Conservation (phyloP, 1,140 invertebrate genomes). For the Leptinotarsa lineolata region DNA sequence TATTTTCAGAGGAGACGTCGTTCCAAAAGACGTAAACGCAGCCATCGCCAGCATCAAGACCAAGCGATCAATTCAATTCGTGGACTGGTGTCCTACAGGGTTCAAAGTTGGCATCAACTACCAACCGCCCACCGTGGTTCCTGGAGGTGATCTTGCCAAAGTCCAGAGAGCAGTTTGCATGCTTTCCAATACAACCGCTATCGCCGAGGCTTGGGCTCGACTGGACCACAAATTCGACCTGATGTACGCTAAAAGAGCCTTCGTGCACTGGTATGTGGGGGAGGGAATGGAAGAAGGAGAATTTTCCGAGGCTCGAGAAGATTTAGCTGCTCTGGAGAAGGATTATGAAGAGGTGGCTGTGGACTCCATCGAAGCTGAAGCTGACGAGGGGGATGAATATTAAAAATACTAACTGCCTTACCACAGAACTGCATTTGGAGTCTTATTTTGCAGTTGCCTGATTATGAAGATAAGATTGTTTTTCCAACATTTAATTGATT, state of each 20-base stretch:
- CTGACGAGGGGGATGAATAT: slow-evolving; percentile 73
- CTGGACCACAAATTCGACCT: slow-evolving; percentile 83
- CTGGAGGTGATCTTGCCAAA: slow-evolving; percentile 79
- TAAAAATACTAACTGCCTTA: slow-evolving; percentile 52
- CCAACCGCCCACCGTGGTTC: slow-evolving; percentile 82
- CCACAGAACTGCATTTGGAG: not conserved
- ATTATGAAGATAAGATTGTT: too few relatives aligned
- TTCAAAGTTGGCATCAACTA: slow-evolving; percentile 80
- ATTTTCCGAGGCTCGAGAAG: slow-evolving; percentile 85
- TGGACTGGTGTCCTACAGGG: slow-evolving; percentile 82
- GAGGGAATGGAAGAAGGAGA: slow-evolving; percentile 88
- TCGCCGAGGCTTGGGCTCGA: slow-evolving; percentile 83
- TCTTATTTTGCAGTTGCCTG: not conserved
- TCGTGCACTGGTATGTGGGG: slow-evolving; percentile 85
- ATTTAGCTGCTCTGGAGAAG: slow-evolving; percentile 81
- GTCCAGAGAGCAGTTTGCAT: slow-evolving; percentile 85
- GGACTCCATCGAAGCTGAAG: slow-evolving; percentile 74
- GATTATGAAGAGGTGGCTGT: slow-evolving; percentile 78
- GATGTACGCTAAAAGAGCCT: slow-evolving; percentile 83
- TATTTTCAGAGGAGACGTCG: slow-evolving; percentile 61
- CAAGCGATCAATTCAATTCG: slow-evolving; percentile 80
- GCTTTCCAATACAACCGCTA: slow-evolving; percentile 85
- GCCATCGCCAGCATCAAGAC: slow-evolving; percentile 90
- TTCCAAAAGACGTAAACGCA: slow-evolving; percentile 87
- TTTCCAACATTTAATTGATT: too few relatives aligned